Conservation (phyloP, 2,888 invertebrate genomes). For the Hirtodrosophila confusa region DNA sequence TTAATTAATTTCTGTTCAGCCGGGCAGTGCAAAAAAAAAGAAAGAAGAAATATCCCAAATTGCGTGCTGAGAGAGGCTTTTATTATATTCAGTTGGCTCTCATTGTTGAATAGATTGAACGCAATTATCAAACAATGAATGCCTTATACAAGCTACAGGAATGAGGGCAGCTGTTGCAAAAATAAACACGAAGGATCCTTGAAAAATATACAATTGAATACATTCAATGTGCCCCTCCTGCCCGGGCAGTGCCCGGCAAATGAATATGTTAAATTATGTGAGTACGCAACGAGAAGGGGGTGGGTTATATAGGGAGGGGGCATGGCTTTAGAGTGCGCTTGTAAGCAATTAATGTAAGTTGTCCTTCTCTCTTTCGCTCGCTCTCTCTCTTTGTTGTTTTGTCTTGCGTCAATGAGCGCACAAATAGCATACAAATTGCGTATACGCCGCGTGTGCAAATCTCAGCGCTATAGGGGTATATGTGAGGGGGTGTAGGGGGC, state of each 20-base stretch:
- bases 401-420: slow-evolving; percentile 27
- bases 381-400: slow-evolving; percentile 4
- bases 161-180: slow-evolving; percentile 43
- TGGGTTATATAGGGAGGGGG: slow-evolving; percentile 1
- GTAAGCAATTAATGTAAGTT: slow-evolving; percentile 75
- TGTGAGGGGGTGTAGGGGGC: slow-evolving; percentile 5
- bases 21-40: neutral
- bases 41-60: neutral
- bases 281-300: slow-evolving; percentile 12
- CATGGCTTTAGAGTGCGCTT: slow-evolving; percentile 33
- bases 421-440: slow-evolving; percentile 66
- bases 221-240: slow-evolving; percentile 23
- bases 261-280: slow-evolving; percentile 48
- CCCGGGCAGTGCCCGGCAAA: slow-evolving; percentile 14
- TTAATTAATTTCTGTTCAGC: slow-evolving; percentile 62
- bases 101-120: slow-evolving; percentile 41
- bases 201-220: slow-evolving; percentile 64
- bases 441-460: slow-evolving; percentile 60
- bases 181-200: slow-evolving; percentile 26
- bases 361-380: slow-evolving; percentile 22
- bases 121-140: slow-evolving; percentile 68
- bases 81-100: slow-evolving; percentile 16
- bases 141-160: slow-evolving; percentile 5
- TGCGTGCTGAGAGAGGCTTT: slow-evolving; percentile 6
- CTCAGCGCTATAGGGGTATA: slow-evolving; percentile 26